Evolutionary conservation across 2,797 vertebrate species (phyloP).

Genomic region (Gallinago nigripennis): DNA sequence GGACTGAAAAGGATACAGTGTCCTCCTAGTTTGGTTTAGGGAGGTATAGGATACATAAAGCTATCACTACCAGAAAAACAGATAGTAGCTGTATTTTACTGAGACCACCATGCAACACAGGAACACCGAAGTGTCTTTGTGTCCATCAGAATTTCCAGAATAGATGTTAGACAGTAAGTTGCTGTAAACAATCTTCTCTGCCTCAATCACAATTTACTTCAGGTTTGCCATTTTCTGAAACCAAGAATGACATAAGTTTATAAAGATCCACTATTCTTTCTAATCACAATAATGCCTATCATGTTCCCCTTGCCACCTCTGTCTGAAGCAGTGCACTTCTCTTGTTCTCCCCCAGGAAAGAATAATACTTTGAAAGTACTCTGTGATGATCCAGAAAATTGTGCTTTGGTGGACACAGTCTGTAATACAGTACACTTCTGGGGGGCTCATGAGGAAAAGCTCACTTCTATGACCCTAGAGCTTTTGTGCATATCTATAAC

Average conservation of each 20-base stretch:
- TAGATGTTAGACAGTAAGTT: background rate
- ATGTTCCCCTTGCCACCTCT: background rate
- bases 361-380: conserved; percentile 16
- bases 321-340: background rate
- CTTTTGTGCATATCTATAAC: background rate
- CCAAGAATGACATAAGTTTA: conserved; percentile 27
- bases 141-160: background rate
- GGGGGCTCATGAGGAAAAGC: background rate
- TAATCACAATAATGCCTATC: background rate
- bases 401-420: background rate
- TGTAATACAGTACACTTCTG: background rate
- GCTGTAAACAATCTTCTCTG: background rate
- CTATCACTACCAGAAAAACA: background rate
- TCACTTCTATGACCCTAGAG: background rate
- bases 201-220: conserved; percentile 35
- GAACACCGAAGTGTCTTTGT: background rate
- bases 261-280: conserved; percentile 34
- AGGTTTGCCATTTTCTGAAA: conserved; percentile 22
- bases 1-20: background rate
- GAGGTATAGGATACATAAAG: background rate
- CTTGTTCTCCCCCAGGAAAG: conserved; percentile 2
- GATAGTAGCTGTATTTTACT: background rate
- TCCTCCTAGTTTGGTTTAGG: background rate
- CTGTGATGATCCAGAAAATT: conserved; percentile 9
- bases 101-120: background rate